A percentile compares a stretch with the other conserved stretches of the same genome.
phyloP scores from a whole-genome alignment of 2,888 invertebrate genomes.

The Hyles lineata region DNA sequence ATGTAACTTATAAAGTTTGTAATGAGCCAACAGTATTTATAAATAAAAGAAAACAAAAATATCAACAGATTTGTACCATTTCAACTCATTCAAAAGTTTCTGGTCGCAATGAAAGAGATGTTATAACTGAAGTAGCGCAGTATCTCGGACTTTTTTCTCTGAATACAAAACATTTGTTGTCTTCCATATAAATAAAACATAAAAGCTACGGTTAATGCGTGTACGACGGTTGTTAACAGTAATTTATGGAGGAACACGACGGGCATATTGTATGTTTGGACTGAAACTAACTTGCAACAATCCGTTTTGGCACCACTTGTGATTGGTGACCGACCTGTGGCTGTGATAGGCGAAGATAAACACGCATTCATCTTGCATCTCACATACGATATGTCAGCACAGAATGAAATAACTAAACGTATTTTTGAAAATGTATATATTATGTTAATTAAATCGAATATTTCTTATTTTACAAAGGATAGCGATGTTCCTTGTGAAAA shows the following conservation, averaged over 20 bases:
- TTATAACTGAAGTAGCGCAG: background rate
- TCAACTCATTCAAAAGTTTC: too few species aligned
- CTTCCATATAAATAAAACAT: too few species aligned
- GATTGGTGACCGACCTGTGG: slow-evolving; percentile 4
- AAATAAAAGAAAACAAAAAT: too few species aligned
- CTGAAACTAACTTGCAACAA: slow-evolving; percentile 36
- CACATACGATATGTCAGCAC: background rate
- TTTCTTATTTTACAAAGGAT: too few species aligned
- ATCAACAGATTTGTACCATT: too few species aligned
- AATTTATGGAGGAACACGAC: background rate
- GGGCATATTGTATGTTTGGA: slow-evolving; percentile 5
- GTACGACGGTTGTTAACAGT: slow-evolving; percentile 17
- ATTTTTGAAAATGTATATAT: too few species aligned
- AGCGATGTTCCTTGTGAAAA: too few species aligned
- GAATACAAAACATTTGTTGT: background rate
- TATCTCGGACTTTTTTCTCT: background rate
- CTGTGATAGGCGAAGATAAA: background rate
- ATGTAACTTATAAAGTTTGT: too few species aligned
- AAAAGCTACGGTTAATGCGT: background rate
- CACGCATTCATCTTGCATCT: background rate
- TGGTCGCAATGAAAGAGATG: too few species aligned
- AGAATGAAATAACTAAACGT: too few species aligned
- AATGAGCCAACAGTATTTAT: too few species aligned
- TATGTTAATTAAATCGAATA: too few species aligned
- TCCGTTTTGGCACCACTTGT: slow-evolving; percentile 2